phyloP scores from a whole-genome alignment of 2,888 invertebrate genomes.

The Corythucha ciliata region DNA sequence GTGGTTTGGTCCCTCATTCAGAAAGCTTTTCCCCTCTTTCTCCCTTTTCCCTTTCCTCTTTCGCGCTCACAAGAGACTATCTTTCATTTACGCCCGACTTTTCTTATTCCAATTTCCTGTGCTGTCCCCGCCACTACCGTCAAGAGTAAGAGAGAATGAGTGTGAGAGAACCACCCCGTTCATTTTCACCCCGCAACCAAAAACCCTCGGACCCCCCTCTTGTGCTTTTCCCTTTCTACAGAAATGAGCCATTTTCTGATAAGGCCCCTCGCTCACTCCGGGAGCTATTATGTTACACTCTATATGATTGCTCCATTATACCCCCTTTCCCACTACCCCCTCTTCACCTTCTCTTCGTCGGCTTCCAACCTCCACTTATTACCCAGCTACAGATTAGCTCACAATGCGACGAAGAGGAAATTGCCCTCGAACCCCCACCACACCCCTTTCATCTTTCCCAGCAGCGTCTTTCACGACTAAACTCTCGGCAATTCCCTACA shows the following conservation, averaged over 20 bases:
- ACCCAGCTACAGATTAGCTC: slow-evolving; percentile 29
- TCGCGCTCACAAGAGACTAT: slow-evolving; percentile 32
- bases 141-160: too few relatives aligned
- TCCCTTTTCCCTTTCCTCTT: too few relatives aligned
- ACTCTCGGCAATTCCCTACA: slow-evolving; percentile 14
- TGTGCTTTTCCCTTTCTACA: slow-evolving; percentile 13
- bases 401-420: slow-evolving; percentile 29
- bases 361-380: slow-evolving; percentile 23
- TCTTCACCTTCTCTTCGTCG: slow-evolving; percentile 26
- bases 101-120: slow-evolving; percentile 38
- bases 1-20: slow-evolving; percentile 22
- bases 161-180: background rate
- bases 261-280: slow-evolving; percentile 30
- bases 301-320: slow-evolving; percentile 35
- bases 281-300: slow-evolving; percentile 35
- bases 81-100: slow-evolving; percentile 38
- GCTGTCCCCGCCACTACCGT: slow-evolving; percentile 29
- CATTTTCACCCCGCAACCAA: too few relatives aligned
- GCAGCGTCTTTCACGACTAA: slow-evolving; percentile 17
- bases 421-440: slow-evolving; percentile 26
- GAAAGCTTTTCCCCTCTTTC: too few relatives aligned
- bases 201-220: slow-evolving; percentile 10
- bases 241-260: slow-evolving; percentile 37
- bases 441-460: slow-evolving; percentile 26
- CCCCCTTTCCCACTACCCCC: slow-evolving; percentile 26